Evolutionary conservation across 2,797 vertebrate species (phyloP), one percentile per base, ranked within the genome.

Genomic region (Argentina silus): DNA sequence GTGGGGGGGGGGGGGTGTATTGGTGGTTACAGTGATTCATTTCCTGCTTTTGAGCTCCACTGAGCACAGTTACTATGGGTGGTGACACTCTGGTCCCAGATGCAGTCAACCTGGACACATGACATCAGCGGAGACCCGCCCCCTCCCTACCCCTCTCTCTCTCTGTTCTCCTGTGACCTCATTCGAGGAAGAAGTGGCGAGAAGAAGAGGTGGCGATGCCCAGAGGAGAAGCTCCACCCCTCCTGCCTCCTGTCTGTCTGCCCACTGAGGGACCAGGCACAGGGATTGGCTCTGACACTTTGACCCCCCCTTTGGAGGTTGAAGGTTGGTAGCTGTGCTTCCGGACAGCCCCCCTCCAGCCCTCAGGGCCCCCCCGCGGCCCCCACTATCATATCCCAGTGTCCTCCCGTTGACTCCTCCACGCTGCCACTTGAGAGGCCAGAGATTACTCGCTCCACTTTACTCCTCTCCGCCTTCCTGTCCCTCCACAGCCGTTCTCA

Each of bases 351-450:
- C 69, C 57, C 51, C 55, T 71, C 57, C 48, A 68, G 10, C 27
- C 77, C 48, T 6, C 36, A 69, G 2, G 27, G 27, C 27, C 27
- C 27, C 27, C 27, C 27, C 2, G 27, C 82, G 71, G 68, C 88
- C 85, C 81, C 75, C 59, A 81, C 89, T 93, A 91, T 92, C 87
- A 84, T 85, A 93, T 92, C 82, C 69, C 82, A 8, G 42, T 84
- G 89, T 90, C 89, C 90, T 90, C 89, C 82, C 83, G 83, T 83
- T 90, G 89, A 91, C 89, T 90, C 89, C 86, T 86, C 82, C 78
- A 84, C 81, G 80, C 82, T 79, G 90, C 86, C 80, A 85, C 85
- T 87, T 79, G 83, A 90, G 88, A 92, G 87, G 75, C 85, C 84
- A 80, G 76, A 88, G 86, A 88, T 90, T 87, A 89, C 82, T 84